A percentile compares a stretch with the other conserved stretches of the same genome.
Conservation (phyloP, 2,797 vertebrate genomes). For the Coregonus sp. region DNA sequence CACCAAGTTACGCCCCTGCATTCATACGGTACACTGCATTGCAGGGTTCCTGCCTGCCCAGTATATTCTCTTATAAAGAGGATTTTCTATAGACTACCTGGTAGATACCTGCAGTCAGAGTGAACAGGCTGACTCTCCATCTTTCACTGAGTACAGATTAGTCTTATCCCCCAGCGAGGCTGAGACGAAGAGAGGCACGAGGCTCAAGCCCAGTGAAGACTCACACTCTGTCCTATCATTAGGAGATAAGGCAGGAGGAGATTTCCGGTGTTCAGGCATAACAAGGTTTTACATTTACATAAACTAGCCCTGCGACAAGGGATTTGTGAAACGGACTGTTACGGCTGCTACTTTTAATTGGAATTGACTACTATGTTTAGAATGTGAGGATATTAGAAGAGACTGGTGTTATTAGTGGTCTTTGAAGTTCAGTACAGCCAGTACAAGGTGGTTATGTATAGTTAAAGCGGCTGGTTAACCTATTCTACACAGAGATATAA, state of each 20-base stretch:
- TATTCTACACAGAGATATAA: neutral
- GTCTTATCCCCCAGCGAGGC: conserved; percentile 12
- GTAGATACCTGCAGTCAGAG: conserved; percentile 5
- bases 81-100: conserved; percentile 24
- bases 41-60: neutral
- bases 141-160: conserved; percentile 11
- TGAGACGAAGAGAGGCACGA: neutral
- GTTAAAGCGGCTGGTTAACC: neutral
- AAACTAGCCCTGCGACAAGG: conserved; percentile 25
- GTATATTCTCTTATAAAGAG: neutral
- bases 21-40: neutral
- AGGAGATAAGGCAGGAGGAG: conserved; percentile 23
- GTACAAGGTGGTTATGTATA: neutral
- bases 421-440: neutral
- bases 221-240: conserved; percentile 21
- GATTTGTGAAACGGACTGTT: conserved; percentile 33
- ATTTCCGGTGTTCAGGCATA: conserved; percentile 13
- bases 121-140: conserved; percentile 21
- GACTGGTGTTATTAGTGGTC: neutral
- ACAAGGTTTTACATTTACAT: conserved; percentile 33
- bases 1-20: conserved; percentile 3
- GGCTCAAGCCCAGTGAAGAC: conserved; percentile 10
- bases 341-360: conserved; percentile 29
- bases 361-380: conserved; percentile 22
- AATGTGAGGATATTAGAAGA: conserved; percentile 14